A percentile compares a stretch with the other conserved stretches of the same genome.
Evolutionary conservation across 2,888 invertebrate genomes (phyloP).

Genomic region (Ametastegia equiseti): DNA sequence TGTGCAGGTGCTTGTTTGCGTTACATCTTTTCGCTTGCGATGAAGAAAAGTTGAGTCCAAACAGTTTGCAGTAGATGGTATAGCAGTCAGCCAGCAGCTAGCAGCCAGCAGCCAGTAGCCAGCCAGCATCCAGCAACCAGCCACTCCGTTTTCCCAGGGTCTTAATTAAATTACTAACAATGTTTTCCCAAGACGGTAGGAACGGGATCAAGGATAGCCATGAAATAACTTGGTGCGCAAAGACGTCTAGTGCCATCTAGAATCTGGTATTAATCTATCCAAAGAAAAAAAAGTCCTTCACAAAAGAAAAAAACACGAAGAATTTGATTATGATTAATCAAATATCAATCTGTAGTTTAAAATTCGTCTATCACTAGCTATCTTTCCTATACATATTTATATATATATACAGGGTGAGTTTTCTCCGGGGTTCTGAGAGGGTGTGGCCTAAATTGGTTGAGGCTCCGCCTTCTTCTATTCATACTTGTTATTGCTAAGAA

Average conservation of each 20-base stretch:
- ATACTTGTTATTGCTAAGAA: no score
- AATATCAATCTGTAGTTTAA: no score
- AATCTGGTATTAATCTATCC: conserved; percentile 3
- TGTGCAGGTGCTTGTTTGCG: conserved; percentile 10
- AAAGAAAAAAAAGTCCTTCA: background rate
- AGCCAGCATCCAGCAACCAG: background rate
- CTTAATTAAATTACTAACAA: conserved; percentile 51
- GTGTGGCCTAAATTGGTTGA: no score
- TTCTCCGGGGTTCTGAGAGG: no score
- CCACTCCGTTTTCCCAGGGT: background rate
- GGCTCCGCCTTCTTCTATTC: no score
- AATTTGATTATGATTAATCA: no score
- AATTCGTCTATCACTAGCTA: no score
- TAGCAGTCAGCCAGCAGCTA: background rate
- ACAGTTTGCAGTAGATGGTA: conserved; percentile 1
- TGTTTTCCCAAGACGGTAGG: conserved; percentile 42
- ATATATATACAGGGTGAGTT: no score
- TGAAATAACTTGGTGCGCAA: conserved; percentile 44
- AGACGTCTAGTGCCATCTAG: conserved; percentile 12
- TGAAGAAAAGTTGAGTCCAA: conserved; percentile 37
- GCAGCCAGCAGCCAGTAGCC: background rate
- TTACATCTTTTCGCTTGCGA: conserved; percentile 32
- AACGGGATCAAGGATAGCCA: no score
- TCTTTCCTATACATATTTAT: no score
- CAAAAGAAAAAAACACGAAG: no score